Evolutionary conservation across 2,888 invertebrate genomes (phyloP), one percentile per base, ranked within the genome.

Genomic region (Stenodera caucasica): DNA sequence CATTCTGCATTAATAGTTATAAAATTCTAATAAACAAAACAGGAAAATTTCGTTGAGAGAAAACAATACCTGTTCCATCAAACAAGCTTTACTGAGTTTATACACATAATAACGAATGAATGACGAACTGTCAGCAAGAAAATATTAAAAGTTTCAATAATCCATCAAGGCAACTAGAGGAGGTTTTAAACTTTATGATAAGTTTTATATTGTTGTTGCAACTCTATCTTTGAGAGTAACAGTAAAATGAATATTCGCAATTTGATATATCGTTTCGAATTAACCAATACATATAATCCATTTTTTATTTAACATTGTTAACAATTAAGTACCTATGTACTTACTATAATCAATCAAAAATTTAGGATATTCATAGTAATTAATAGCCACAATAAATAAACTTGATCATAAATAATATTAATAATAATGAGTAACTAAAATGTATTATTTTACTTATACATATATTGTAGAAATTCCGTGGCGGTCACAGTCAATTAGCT

Each of bases 131-230:
- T 61, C 65, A 59, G 58, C 45, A 55, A 59, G 63, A 66, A 65
- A 68, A 68, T 66, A 65, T 67, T 64, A 61, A 64, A 67, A 69
- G 58, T 69, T 69, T 69, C 67, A 69, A 69, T 69, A 64, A 67
- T 68, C 68, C 65, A 65, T 60, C 67, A 64, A 58, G 63, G 29
- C 56, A 58, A 57, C 49, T 32, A 14, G 18, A 55, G 32, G 45
- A 55, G 53, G 56, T 65, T 53, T 61, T 35, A 33, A 62, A 68
- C 49, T 67, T 66, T 40, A 53, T 53, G 67, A 68, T 63, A 66
- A 69, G 58, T n/a, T n/a, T 68, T 67, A 63, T 67, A 69, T 69
- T 67, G 62, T 67, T 64, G 60, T 60, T 61, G 64, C 58, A 61
- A 65, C 57, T 65, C 62, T 45, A 21, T 45, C 45, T 21, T 11